Evolutionary conservation across 2,888 invertebrate genomes (phyloP), one percentile per base, ranked within the genome.

Genomic region (Apodemia zela): DNA sequence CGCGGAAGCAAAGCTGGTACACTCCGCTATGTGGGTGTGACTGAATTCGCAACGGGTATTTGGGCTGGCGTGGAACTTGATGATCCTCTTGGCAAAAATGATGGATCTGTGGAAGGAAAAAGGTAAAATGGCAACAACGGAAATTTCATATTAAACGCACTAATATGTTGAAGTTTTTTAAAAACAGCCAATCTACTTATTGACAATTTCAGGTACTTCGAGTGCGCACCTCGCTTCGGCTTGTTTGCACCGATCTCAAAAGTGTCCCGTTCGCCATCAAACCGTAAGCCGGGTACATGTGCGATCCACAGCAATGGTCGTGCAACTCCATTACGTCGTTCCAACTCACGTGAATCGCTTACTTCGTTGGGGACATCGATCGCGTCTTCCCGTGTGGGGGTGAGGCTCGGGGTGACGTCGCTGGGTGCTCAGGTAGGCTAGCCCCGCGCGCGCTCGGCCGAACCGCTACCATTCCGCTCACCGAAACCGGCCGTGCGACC

Each of bases 61-160:
- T 99, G 98, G 98, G 98, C 97, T 68, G 99, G 99, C 29, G 96
- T 99, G 21, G 98, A 99, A 84, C 92, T 99, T 72, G 98, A 98
- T 80, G 98, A 98, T 71, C 95, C 97, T 0, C 89, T 96, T 66
- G 99, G 99, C 63, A 99, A 99, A 89, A 99, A 99, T 85, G 98
- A 99, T 80, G 99, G 99, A 65, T 95, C 97, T 61, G 98, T 99
- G 42, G 97, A 95, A 70, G 98, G 97, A 63, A 96, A 95, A 86
- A 96, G 97, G 98, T 98, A 72, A 66, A 63, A 35, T 15, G 13
- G 7, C 35, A 25, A n/a, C n/a, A n/a, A n/a, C 13, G 38, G 38
- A 33, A 33, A 33, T 33, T 1, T 33, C 33, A 8, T 33, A 10
- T 33, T 33, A 33, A 0, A 33, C 33, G 2, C 33, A 10, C 33